Evolutionary conservation across 2,797 vertebrate genomes (phyloP).

Genomic region (Chrysocyon brachyurus): DNA sequence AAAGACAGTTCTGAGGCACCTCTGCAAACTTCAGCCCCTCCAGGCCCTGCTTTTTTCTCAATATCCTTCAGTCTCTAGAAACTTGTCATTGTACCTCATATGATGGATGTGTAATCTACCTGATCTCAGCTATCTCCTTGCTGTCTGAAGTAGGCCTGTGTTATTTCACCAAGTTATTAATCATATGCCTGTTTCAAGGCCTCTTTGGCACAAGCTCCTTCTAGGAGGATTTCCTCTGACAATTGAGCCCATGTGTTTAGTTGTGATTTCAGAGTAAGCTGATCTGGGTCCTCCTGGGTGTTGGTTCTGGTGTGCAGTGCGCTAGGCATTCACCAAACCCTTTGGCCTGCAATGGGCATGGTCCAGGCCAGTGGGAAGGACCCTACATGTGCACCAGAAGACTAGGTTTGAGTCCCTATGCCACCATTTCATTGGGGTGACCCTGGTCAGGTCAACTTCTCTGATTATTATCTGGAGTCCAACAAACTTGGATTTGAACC

Average conservation of each 20-base stretch:
- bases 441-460: neutral
- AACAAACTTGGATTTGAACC: neutral
- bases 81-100: neutral
- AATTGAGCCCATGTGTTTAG: neutral
- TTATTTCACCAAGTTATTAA: neutral
- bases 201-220: neutral
- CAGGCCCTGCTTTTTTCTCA: neutral
- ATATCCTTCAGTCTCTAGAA: neutral
- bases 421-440: neutral
- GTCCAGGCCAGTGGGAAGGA: neutral
- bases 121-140: neutral
- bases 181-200: neutral
- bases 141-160: neutral
- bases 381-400: neutral
- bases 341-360: neutral
- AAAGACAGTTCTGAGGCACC: neutral
- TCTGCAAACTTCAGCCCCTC: neutral
- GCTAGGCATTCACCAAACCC: neutral
- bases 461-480: neutral
- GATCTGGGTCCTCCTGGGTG: neutral
- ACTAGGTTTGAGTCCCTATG: conserved; percentile 13
- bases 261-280: neutral
- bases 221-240: neutral
- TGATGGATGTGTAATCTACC: neutral
- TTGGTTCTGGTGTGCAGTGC: neutral